Conservation (phyloP, 2,113 vertebrate genomes). For the Aphyosemion australe region DNA sequence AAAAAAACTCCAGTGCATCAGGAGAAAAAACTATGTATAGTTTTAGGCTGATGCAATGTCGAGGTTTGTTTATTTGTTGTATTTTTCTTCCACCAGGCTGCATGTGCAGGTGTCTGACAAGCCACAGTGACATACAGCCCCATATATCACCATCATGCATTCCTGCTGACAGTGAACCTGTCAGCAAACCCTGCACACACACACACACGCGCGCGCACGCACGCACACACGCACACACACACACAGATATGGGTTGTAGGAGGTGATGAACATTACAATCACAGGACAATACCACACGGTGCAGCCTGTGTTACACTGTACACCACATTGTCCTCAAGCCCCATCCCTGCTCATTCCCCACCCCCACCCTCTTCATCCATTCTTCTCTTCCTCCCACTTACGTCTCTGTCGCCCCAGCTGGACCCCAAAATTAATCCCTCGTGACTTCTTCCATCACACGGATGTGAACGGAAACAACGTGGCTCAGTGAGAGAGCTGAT, state of each 20-base stretch:
- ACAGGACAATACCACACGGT: conserved; percentile 54
- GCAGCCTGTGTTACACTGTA: conserved; percentile 42
- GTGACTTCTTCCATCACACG: conserved; percentile 39
- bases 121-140: conserved; percentile 47
- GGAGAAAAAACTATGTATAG: no score
- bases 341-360: conserved; percentile 7
- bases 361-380: conserved; percentile 14
- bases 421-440: conserved; percentile 59
- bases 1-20: no score
- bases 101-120: conserved; percentile 36
- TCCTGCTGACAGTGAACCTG: conserved; percentile 67
- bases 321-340: conserved; percentile 38
- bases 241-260: conserved; percentile 25
- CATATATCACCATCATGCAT: conserved; percentile 60
- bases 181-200: conserved; percentile 42
- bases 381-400: conserved; percentile 22
- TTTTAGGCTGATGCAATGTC: conserved; percentile 13
- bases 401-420: conserved; percentile 36
- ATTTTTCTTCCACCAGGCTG: neutral
- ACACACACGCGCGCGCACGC: conserved; percentile 14
- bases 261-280: conserved; percentile 55
- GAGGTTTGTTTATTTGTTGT: neutral
- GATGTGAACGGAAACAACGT: conserved; percentile 35
- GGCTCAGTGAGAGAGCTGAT: conserved; percentile 13
- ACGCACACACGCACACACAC: conserved; percentile 17